Evolutionary conservation across 2,113 vertebrate genomes (phyloP).

Genomic region (Melanerpes aurifrons): DNA sequence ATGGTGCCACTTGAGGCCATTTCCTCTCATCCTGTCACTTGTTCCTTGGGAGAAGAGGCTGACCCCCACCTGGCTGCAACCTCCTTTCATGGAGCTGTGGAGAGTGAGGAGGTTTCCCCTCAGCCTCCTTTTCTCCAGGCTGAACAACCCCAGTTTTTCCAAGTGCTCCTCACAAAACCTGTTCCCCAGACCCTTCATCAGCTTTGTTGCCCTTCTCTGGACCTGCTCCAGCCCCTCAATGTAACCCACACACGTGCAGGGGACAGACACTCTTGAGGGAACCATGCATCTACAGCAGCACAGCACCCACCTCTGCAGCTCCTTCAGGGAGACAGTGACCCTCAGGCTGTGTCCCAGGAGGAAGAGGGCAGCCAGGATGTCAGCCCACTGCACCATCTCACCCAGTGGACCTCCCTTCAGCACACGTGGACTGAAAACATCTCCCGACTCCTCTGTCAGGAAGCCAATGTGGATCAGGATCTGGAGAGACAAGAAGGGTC

Average conservation of each 20-base stretch:
- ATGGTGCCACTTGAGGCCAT: neutral
- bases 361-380: slow-evolving; percentile 92
- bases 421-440: slow-evolving; percentile 95
- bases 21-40: neutral
- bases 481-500: slow-evolving; percentile 68
- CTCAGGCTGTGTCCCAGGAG: slow-evolving; percentile 91
- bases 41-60: neutral
- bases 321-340: slow-evolving; percentile 93
- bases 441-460: slow-evolving; percentile 95
- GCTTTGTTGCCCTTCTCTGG: neutral
- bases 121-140: neutral
- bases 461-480: slow-evolving; percentile 95
- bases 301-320: slow-evolving; percentile 92
- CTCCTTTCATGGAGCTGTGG: neutral
- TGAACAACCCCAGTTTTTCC: neutral
- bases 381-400: slow-evolving; percentile 99
- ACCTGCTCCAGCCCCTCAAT: neutral
- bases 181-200: neutral
- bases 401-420: slow-evolving; percentile 96
- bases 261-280: neutral
- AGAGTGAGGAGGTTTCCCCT: neutral
- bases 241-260: no score
- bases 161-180: neutral
- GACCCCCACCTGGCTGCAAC: neutral
- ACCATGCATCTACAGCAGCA: neutral